Conservation (phyloP, 2,797 vertebrate species). For the Darevskia nairensis region DNA sequence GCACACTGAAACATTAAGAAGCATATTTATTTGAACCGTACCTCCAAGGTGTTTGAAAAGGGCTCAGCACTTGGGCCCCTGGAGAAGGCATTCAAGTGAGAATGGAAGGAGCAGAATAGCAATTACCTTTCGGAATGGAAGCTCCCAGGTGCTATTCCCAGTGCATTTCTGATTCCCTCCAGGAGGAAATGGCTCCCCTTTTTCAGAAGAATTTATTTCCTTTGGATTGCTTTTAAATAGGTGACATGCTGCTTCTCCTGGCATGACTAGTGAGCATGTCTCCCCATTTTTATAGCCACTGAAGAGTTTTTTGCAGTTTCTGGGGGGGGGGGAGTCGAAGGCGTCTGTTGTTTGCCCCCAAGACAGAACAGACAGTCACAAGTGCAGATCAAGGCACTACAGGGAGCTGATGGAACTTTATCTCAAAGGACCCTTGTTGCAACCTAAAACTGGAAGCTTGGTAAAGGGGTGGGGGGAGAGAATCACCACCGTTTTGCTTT, state of each 20-base stretch:
- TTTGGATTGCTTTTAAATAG: conserved; percentile 14
- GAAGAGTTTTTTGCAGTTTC: background rate
- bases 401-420: background rate
- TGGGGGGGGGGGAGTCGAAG: too few species aligned
- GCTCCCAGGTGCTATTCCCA: background rate
- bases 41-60: conserved; percentile 8
- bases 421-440: background rate
- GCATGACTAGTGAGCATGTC: background rate
- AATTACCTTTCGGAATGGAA: background rate
- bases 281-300: background rate
- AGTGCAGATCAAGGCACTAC: background rate
- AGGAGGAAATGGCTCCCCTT: background rate
- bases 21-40: background rate
- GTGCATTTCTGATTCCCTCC: background rate
- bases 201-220: background rate
- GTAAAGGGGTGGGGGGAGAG: background rate
- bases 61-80: background rate
- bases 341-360: background rate
- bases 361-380: background rate
- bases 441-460: background rate
- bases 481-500: background rate
- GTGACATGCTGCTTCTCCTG: background rate
- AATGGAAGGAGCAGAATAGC: background rate
- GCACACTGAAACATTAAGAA: background rate
- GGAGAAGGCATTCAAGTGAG: background rate